Percentiles rank a stretch among this genome's conserved stretches.
These are phyloP conservation scores for Mylabris sibirica DNA, from an alignment of 2,888 invertebrate genomes.

Conservation along the genomic window DNA sequence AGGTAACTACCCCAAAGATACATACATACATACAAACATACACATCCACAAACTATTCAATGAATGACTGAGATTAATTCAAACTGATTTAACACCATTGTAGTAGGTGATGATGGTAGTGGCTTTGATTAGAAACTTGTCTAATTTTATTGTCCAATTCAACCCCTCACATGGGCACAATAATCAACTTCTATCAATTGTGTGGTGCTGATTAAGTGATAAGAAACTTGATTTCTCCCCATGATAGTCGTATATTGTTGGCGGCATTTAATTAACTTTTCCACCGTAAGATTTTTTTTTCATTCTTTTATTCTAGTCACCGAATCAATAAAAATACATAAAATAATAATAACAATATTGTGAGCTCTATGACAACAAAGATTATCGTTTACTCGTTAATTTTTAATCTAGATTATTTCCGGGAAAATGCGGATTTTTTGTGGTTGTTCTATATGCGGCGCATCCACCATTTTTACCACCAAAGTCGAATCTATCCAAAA, in stretches of 20 bases:
- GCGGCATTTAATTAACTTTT: slow-evolving; percentile 3
- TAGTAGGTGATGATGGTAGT: not conserved
- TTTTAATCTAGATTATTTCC: not conserved
- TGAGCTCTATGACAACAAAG: not conserved
- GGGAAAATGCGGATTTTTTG: not conserved
- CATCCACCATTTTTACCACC: not conserved
- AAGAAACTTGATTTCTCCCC: slow-evolving; percentile 2
- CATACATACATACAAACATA: too few species aligned
- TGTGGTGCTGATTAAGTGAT: not conserved
- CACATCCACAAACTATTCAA: not conserved
- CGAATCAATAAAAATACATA: too few species aligned
- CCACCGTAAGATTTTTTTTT: not conserved
- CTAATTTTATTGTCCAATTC: slow-evolving; percentile 1
- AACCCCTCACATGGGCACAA: slow-evolving; percentile 6
- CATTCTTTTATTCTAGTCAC: too few species aligned
- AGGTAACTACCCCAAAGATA: not conserved
- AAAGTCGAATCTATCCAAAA: not conserved
- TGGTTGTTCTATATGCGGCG: not conserved
- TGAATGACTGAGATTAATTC: not conserved
- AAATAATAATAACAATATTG: too few species aligned
- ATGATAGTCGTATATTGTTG: not conserved
- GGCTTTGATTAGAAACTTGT: slow-evolving; percentile 2
- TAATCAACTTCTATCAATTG: not conserved
- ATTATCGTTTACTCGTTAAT: not conserved
- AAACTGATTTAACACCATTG: not conserved